Evolutionary conservation across 2,888 invertebrate species (phyloP).

Genomic region (Limulus polyphemus): DNA sequence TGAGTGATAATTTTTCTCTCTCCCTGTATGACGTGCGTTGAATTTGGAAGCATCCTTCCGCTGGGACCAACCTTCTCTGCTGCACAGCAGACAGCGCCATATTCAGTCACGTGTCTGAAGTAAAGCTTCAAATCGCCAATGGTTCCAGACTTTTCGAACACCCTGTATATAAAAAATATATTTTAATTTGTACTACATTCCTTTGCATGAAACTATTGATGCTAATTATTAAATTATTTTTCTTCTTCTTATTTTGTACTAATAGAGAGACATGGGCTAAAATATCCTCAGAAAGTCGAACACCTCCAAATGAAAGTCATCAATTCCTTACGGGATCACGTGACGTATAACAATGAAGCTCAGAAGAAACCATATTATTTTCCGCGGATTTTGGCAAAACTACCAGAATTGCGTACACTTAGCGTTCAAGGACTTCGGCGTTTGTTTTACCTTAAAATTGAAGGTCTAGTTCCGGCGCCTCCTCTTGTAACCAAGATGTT

Average conservation of each 20-base stretch:
- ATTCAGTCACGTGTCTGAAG: no score
- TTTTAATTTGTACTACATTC: no score
- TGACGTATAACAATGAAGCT: conserved; percentile 77
- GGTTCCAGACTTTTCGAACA: no score
- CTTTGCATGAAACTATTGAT: no score
- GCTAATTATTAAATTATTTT: not conserved
- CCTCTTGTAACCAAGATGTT: conserved; percentile 91
- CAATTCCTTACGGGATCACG: conserved; percentile 86
- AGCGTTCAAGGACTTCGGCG: conserved; percentile 87
- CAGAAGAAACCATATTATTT: conserved; percentile 86
- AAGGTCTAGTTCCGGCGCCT: conserved; percentile 80
- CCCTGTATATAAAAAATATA: no score
- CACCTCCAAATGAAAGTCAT: conserved; percentile 94
- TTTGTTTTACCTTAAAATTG: conserved; percentile 84
- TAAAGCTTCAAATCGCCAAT: no score
- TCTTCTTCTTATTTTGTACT: conserved; percentile 17
- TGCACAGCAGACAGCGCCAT: no score
- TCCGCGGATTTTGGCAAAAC: conserved; percentile 77
- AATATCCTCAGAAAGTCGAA: conserved; percentile 83
- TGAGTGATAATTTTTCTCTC: no score
- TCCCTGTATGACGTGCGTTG: no score
- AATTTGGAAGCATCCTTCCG: no score
- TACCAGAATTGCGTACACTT: conserved; percentile 81
- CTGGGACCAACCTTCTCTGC: no score
- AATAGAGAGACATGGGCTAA: conserved; percentile 80